Conservation (phyloP, 2,113 vertebrate genomes). For the Bujurquina vittata region DNA sequence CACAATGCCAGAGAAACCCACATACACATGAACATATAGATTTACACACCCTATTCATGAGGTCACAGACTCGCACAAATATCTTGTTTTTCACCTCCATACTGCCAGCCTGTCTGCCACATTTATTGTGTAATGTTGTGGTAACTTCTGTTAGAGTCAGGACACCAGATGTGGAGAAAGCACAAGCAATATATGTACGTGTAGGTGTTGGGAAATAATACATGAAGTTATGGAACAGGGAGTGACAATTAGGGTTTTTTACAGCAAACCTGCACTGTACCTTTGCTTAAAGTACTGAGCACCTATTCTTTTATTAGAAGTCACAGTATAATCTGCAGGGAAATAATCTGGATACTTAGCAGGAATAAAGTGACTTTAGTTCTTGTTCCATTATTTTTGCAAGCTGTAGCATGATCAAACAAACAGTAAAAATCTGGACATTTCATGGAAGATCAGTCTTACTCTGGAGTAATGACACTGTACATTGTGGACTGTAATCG, state of each 20-base stretch:
- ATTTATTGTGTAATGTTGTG: conserved; percentile 3
- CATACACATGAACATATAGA: conserved; percentile 45
- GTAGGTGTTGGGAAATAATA: neutral
- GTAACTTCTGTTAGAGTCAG: neutral
- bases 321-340: neutral
- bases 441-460: neutral
- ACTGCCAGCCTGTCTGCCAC: neutral
- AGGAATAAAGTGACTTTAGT: too few species aligned
- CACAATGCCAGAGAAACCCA: conserved; percentile 14
- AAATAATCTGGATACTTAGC: too few species aligned
- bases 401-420: too few species aligned
- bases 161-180: conserved; percentile 1
- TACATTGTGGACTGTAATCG: neutral
- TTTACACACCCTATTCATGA: conserved; percentile 24
- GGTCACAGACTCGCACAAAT: conserved; percentile 32
- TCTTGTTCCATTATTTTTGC: too few species aligned
- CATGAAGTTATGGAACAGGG: neutral
- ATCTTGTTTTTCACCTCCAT: conserved; percentile 29
- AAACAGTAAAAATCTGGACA: too few species aligned
- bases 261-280: neutral
- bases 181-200: neutral
- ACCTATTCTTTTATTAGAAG: neutral
- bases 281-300: neutral
- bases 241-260: neutral
- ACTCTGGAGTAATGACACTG: neutral